Evolutionary conservation across 2,113 vertebrate genomes (phyloP).

Genomic region (Dendrocopos noguchii): DNA sequence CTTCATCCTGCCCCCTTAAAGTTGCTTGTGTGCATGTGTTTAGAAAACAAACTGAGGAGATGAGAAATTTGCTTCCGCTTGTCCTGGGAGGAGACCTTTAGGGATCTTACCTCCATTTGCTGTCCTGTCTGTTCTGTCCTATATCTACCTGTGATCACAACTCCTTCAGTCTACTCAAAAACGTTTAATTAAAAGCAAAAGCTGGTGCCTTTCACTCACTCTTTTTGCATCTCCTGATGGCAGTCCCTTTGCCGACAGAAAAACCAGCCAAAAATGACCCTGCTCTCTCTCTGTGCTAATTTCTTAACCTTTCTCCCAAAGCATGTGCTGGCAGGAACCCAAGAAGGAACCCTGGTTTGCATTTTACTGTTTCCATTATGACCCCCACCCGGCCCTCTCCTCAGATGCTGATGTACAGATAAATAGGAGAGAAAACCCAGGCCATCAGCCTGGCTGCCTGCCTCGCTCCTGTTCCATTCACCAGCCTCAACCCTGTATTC

Average conservation of each 20-base stretch:
- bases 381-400: fast-evolving
- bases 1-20: not conserved
- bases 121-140: not conserved
- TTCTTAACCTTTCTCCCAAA: not conserved
- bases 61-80: not conserved
- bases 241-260: not conserved
- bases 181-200: not conserved
- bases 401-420: not conserved
- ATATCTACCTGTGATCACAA: not conserved
- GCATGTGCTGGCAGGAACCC: not conserved
- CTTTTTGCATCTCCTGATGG: not conserved
- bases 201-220: not conserved
- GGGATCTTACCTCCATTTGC: fast-evolving
- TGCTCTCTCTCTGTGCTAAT: not conserved
- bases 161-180: not conserved
- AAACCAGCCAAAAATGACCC: not conserved
- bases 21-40: not conserved
- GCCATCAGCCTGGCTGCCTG: not conserved
- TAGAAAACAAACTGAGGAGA: not conserved
- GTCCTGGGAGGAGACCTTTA: fast-evolving
- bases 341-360: not conserved
- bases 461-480: not conserved
- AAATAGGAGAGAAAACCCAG: not conserved
- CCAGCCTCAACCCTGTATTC: constrained; percentile 38
- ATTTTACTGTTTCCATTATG: not conserved